Evolutionary conservation across 2,113 vertebrate genomes (phyloP).

Genomic region (Manacus vitellinus): DNA sequence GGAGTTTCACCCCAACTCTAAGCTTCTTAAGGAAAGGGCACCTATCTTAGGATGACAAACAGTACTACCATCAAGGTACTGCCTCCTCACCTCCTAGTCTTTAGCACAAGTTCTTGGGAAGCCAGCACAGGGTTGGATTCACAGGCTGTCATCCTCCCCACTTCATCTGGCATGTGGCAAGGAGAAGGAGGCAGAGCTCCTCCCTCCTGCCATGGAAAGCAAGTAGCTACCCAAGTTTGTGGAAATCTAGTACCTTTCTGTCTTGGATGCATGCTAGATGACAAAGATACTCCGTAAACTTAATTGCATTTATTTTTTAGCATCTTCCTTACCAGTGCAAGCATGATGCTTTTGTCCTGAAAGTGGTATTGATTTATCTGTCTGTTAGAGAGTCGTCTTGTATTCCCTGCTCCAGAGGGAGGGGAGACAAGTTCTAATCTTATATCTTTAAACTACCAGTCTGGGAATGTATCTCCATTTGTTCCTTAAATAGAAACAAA

Average conservation of each 20-base stretch:
- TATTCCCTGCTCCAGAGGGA: neutral
- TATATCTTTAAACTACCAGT: neutral
- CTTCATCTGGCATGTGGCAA: neutral
- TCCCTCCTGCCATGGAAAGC: neutral
- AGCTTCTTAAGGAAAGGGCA: neutral
- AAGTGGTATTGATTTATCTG: neutral
- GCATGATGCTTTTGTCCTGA: neutral
- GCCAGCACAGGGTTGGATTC: neutral
- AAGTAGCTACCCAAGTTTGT: neutral
- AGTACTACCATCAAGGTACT: neutral
- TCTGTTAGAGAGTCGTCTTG: neutral
- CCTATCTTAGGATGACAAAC: neutral
- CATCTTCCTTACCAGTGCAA: neutral
- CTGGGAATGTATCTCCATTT: neutral
- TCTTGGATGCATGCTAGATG: neutral
- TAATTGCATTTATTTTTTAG: neutral
- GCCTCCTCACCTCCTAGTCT: neutral
- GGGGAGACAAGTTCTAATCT: neutral
- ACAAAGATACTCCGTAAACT: neutral
- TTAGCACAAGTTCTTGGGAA: neutral
- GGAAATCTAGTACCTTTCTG: neutral
- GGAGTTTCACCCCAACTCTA: neutral
- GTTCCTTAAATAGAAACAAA: neutral
- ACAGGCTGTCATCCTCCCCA: neutral
- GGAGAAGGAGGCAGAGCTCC: neutral